Evolutionary conservation across 2,797 vertebrate genomes (phyloP).

Genomic region (Pangasius sanitwongsei): DNA sequence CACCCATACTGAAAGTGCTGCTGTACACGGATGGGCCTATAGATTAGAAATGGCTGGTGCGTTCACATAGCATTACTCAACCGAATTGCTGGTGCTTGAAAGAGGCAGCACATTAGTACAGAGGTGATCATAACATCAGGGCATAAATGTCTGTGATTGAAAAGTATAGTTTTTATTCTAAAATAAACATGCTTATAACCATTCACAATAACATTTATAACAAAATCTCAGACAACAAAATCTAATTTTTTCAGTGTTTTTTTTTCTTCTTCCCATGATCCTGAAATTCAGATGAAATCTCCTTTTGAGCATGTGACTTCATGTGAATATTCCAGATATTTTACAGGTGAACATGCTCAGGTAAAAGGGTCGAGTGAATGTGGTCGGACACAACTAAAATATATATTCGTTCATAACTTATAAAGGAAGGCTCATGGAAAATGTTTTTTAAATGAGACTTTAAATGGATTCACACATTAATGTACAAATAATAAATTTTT

Average conservation of each 20-base stretch:
- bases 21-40: constrained; percentile 70
- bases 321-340: not conserved
- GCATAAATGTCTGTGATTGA: not conserved
- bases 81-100: constrained; percentile 32
- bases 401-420: not conserved
- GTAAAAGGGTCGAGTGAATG: not conserved
- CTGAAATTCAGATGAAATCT: not conserved
- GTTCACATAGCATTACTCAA: constrained; percentile 53
- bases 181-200: not conserved
- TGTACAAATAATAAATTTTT: not conserved
- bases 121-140: not conserved
- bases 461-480: not conserved
- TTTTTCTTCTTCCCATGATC: not conserved
- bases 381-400: not conserved
- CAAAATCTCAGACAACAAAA: too few relatives aligned
- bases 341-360: not conserved
- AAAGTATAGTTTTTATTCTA: not conserved
- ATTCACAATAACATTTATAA: not conserved
- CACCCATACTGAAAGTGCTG: constrained; percentile 71
- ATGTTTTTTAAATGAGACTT: not conserved
- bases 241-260: not conserved
- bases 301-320: not conserved
- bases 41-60: constrained; percentile 73
- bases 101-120: not conserved
- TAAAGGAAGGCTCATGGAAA: not conserved